Conservation (phyloP, 2,888 invertebrate species). For the Polyommatus iphigenia region DNA sequence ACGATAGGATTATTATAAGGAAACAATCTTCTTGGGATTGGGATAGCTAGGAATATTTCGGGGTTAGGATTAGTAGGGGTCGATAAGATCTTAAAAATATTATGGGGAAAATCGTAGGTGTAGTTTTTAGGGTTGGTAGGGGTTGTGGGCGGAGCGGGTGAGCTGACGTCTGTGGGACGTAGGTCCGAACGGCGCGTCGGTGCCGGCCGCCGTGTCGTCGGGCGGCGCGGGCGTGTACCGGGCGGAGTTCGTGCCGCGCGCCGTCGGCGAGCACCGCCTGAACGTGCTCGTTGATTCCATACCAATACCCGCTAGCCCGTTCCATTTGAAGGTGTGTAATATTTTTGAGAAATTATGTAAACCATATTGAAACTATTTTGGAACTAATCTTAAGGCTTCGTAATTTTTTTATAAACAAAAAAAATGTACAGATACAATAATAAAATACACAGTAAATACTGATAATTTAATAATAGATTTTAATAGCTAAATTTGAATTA, state of each 20-base stretch:
- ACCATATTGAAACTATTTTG: too few relatives aligned
- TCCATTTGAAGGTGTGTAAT: slow-evolving; percentile 87
- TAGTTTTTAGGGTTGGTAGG: slow-evolving; percentile 37
- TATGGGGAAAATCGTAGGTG: background rate
- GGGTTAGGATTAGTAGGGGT: background rate
- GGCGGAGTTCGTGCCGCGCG: slow-evolving; percentile 94
- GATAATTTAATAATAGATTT: too few relatives aligned
- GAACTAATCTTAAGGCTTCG: too few relatives aligned
- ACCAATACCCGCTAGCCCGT: slow-evolving; percentile 95
- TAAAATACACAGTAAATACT: too few relatives aligned
- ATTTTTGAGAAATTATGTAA: too few relatives aligned
- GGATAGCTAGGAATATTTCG: background rate
- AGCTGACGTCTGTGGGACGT: slow-evolving; percentile 66
- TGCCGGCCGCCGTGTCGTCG: slow-evolving; percentile 93
- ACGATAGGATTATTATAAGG: background rate
- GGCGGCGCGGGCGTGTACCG: slow-evolving; percentile 90
- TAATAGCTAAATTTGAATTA: background rate
- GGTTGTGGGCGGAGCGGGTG: slow-evolving; percentile 68
- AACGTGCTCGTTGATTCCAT: slow-evolving; percentile 90
- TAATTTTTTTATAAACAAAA: too few relatives aligned
- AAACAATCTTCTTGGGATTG: background rate
- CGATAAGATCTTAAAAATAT: background rate
- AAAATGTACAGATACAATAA: too few relatives aligned
- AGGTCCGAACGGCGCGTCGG: slow-evolving; percentile 96
- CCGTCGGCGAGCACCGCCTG: slow-evolving; percentile 95